These are phyloP conservation scores for Ypsolopha sequella DNA, from an alignment of 2,888 invertebrate genomes.

Conservation along the genomic window DNA sequence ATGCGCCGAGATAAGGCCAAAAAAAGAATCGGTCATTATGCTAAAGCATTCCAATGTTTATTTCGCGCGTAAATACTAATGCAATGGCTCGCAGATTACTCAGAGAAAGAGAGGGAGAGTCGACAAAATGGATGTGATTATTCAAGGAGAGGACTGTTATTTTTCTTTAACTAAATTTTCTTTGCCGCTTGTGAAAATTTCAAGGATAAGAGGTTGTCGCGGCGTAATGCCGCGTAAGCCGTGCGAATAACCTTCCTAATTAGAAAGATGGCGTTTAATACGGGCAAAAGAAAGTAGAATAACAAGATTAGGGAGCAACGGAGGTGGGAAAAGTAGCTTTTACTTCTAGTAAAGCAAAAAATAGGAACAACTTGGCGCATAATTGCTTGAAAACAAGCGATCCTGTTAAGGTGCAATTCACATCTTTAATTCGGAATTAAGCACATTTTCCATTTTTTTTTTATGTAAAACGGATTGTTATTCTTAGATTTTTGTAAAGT, in stretches of 20 bases:
- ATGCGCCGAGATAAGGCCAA: background rate
- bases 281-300: background rate
- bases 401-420: no score
- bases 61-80: constrained; percentile 34
- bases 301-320: no score
- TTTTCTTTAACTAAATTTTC: background rate
- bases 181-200: constrained; percentile 10
- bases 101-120: constrained; percentile 16
- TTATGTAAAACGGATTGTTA: no score
- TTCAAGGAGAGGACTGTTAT: constrained; percentile 22
- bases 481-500: no score
- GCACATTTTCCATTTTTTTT: no score
- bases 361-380: no score
- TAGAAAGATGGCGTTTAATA: constrained; percentile 18
- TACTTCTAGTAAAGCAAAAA: no score
- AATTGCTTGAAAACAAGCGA: no score
- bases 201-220: constrained; percentile 11
- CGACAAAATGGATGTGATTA: constrained; percentile 33
- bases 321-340: no score
- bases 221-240: constrained; percentile 19
- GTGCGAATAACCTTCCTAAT: constrained; percentile 29
- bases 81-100: constrained; percentile 37
- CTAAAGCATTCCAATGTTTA: constrained; percentile 31
- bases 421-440: no score
- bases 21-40: constrained; percentile 7